Evolutionary conservation across 2,888 invertebrate species (phyloP), one percentile per base, ranked within the genome.

Genomic region (Lepetodrilus schrolli): DNA sequence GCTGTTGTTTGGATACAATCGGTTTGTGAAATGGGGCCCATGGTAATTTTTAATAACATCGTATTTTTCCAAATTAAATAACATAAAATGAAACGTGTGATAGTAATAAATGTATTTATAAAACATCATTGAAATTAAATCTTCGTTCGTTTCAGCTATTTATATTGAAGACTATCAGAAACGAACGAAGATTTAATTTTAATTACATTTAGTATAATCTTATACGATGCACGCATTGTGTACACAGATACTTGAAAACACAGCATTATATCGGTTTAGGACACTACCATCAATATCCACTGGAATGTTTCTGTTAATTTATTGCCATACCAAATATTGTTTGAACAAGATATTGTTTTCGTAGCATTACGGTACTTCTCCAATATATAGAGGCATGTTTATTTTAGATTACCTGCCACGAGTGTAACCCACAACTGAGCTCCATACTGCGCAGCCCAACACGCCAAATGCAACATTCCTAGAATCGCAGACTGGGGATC

Each of bases 371-470:
- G 13, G 43, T 7, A 43, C 17, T 43, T 43, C 1, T 17, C n/a
- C 43, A 13, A 17, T 7, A 5, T n/a, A 17, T 17, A 43, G 2
- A 43, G 4, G 17, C 43, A 7, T 17, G 43, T 43, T 1, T 13
- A 43, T 17, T n/a, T n/a, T n/a, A n/a, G n/a, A n/a, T 4, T 10
- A 95, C 95, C 95, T 87, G 96, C 96, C 38, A 96, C 93, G 87
- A 96, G 95, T 10, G 96, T 96, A 95, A 96, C 96, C 96, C 96
- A 96, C 80, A 96, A 93, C 92, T 96, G 96, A 21, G 95, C 93
- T 37, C 96, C 96, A 82, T 96, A 94, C 90, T 96, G 96, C 73
- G 94, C 93, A 78, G 95, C 94, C 83, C 96, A 95, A 7, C 95
- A 93, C 0, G 93, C 93, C 37, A 96, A 92, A 90, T 96, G 96